Conservation (phyloP, 2,797 vertebrate genomes). For the Harpagifer antarcticus region DNA sequence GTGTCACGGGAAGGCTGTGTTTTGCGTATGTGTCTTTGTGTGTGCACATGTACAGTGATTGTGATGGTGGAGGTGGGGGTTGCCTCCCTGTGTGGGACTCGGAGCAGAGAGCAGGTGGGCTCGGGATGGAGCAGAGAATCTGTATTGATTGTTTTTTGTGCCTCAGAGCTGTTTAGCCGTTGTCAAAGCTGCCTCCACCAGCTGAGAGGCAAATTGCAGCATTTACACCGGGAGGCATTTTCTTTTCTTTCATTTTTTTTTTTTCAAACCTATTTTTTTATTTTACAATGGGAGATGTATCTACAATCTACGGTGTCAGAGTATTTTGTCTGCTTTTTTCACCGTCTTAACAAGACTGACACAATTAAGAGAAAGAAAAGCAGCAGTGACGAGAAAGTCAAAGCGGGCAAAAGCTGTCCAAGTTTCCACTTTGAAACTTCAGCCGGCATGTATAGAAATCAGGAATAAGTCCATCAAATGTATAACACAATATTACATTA, state of each 20-base stretch:
- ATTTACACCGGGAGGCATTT: slow-evolving; percentile 95
- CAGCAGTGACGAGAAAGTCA: slow-evolving; percentile 14
- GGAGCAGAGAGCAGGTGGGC: slow-evolving; percentile 91
- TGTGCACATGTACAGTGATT: slow-evolving; percentile 62
- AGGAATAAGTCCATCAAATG: neutral
- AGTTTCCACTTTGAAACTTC: slow-evolving; percentile 5
- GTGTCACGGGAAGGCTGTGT: slow-evolving; percentile 42
- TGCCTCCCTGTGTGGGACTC: slow-evolving; percentile 80
- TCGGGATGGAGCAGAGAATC: slow-evolving; percentile 92
- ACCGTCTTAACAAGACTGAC: slow-evolving; percentile 42
- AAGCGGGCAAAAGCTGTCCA: slow-evolving; percentile 11
- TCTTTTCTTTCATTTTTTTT: slow-evolving; percentile 64
- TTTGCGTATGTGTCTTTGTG: slow-evolving; percentile 38
- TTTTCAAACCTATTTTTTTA: slow-evolving; percentile 64
- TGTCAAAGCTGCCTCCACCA: slow-evolving; percentile 98
- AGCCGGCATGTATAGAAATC: neutral
- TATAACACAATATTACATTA: neutral
- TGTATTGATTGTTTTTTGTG: slow-evolving; percentile 95
- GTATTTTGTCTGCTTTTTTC: slow-evolving; percentile 88
- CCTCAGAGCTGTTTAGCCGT: slow-evolving; percentile 95
- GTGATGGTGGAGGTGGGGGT: slow-evolving; percentile 73
- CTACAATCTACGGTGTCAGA: slow-evolving; percentile 68
- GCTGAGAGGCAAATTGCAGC: slow-evolving; percentile 99
- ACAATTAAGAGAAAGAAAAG: slow-evolving; percentile 33
- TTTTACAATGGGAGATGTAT: slow-evolving; percentile 66